A percentile compares a stretch with the other conserved stretches of the same genome.
These are phyloP conservation scores for Gambusia affinis DNA, from an alignment of 2,113 vertebrate genomes.

Conservation along the genomic window DNA sequence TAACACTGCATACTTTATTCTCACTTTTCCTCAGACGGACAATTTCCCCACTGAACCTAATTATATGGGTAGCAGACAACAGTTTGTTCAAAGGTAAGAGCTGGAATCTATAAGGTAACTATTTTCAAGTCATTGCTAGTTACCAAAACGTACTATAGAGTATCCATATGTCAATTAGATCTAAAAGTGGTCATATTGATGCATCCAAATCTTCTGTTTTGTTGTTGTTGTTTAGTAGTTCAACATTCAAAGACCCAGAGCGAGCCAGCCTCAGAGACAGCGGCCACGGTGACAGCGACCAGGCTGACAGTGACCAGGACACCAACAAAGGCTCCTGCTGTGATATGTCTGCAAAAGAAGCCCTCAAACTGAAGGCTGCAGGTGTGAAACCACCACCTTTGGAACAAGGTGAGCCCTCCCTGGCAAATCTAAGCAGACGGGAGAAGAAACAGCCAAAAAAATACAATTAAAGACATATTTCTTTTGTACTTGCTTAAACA, in stretches of 20 bases:
- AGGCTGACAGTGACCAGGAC: slow-evolving; percentile 99
- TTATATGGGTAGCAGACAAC: slow-evolving; percentile 99
- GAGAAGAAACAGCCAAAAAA: slow-evolving; percentile 30
- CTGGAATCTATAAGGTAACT: slow-evolving; percentile 66
- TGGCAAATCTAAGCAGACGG: slow-evolving; percentile 16
- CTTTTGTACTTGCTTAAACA: slow-evolving; percentile 29
- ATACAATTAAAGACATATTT: neutral
- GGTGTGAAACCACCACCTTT: slow-evolving; percentile 92
- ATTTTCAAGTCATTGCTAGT: slow-evolving; percentile 27
- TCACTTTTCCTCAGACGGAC: slow-evolving; percentile 92
- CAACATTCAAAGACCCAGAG: slow-evolving; percentile 98
- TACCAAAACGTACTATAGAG: neutral
- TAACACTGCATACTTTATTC: slow-evolving; percentile 86
- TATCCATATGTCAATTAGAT: slow-evolving; percentile 25
- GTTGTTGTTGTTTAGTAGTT: slow-evolving; percentile 84
- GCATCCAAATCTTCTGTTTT: neutral
- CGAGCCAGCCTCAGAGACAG: slow-evolving; percentile 99
- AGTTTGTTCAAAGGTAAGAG: slow-evolving; percentile 99
- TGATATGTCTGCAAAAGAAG: slow-evolving; percentile 99
- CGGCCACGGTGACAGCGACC: slow-evolving; percentile 99
- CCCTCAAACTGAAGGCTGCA: slow-evolving; percentile 97
- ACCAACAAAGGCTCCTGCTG: slow-evolving; percentile 99
- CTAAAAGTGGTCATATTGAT: slow-evolving; percentile 68
- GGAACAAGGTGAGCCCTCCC: slow-evolving; percentile 93
- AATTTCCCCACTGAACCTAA: slow-evolving; percentile 99